These are phyloP conservation scores for Serilophus lunatus DNA, from an alignment of 2,113 vertebrate species.

Conservation along the genomic window DNA sequence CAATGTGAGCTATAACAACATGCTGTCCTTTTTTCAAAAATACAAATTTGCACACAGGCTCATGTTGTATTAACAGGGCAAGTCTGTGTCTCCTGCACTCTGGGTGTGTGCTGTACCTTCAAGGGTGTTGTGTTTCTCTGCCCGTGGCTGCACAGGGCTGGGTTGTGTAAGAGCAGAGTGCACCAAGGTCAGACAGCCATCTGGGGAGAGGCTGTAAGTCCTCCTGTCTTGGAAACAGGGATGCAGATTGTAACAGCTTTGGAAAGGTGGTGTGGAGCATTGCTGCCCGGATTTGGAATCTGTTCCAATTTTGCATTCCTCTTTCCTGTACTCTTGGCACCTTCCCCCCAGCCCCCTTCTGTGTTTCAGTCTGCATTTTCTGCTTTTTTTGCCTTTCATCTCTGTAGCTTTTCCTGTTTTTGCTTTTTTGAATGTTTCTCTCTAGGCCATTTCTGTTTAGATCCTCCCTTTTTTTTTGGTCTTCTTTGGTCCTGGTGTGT, in stretches of 20 bases:
- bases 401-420: not conserved
- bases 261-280: not conserved
- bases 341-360: not conserved
- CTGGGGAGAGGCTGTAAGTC: not conserved
- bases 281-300: not conserved
- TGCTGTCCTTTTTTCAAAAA: not conserved
- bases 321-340: not conserved
- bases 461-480: not conserved
- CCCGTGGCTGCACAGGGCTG: not conserved
- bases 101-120: not conserved
- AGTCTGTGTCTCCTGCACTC: not conserved
- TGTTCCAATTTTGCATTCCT: not conserved
- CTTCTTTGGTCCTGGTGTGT: not conserved
- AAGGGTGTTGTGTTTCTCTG: not conserved
- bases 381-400: not conserved
- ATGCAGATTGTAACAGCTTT: not conserved
- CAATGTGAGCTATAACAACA: not conserved
- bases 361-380: not conserved
- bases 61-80: not conserved
- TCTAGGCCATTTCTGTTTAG: not conserved
- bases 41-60: not conserved
- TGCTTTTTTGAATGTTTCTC: not conserved
- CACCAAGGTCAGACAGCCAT: conserved; percentile 8
- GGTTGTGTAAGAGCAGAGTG: not conserved
- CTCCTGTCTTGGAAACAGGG: not conserved